Evolutionary conservation across 2,888 invertebrate genomes (phyloP).

Genomic region (Acanthopleura granulata): DNA sequence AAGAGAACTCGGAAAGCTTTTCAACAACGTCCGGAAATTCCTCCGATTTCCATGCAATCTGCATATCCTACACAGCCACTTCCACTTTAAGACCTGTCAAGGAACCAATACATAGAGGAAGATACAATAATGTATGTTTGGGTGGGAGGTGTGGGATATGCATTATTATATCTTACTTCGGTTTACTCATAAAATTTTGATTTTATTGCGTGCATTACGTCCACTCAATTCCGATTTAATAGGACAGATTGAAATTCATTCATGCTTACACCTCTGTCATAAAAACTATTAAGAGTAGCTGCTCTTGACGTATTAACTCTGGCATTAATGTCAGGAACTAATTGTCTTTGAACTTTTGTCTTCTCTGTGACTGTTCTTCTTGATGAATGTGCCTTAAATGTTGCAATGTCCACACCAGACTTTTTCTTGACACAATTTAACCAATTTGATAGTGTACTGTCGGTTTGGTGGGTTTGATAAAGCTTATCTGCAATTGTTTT

Average conservation of each 20-base stretch:
- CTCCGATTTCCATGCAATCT: too few species aligned
- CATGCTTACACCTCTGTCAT: not conserved
- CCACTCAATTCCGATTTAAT: not conserved
- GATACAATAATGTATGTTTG: too few species aligned
- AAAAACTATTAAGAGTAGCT: slow-evolving; percentile 14
- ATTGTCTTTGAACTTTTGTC: not conserved
- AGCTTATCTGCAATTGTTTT: not conserved
- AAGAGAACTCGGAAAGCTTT: too few species aligned
- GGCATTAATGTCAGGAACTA: not conserved
- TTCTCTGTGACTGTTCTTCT: not conserved
- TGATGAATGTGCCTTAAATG: not conserved
- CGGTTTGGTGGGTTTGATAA: slow-evolving; percentile 13
- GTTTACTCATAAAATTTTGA: slow-evolving; percentile 18
- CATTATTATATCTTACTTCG: slow-evolving; percentile 20
- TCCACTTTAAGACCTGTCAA: too few species aligned
- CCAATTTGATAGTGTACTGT: slow-evolving; percentile 17
- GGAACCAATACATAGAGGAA: too few species aligned
- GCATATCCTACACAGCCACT: too few species aligned
- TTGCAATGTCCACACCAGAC: not conserved
- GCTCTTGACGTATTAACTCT: slow-evolving; percentile 11
- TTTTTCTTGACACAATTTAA: slow-evolving; percentile 5
- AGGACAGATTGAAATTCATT: not conserved
- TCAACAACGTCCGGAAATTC: too few species aligned
- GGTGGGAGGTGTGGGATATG: not conserved
- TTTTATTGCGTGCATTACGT: slow-evolving; percentile 1